Evolutionary conservation across 2,113 vertebrate genomes (phyloP).

Genomic region (Harpagus bidentatus): DNA sequence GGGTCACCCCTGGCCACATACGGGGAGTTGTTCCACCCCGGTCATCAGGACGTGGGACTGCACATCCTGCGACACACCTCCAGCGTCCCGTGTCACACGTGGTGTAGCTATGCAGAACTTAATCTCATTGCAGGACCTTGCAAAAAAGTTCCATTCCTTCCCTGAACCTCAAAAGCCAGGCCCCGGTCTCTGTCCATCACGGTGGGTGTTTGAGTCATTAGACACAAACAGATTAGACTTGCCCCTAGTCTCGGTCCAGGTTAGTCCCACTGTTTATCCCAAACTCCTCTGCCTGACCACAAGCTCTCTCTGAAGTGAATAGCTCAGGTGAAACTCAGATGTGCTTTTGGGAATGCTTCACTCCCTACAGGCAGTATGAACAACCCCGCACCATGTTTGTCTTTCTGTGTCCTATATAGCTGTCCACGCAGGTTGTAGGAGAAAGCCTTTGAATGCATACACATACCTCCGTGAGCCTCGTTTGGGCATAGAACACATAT

Average conservation of each 20-base stretch:
- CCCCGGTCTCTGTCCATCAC: too few species aligned
- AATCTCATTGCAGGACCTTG: too few species aligned
- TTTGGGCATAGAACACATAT: neutral
- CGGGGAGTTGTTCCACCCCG: too few species aligned
- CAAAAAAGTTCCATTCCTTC: too few species aligned
- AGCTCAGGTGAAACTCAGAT: neutral
- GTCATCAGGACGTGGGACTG: too few species aligned
- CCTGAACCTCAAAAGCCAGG: too few species aligned
- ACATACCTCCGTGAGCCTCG: rapidly evolving
- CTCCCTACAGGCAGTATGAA: neutral
- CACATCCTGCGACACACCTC: too few species aligned
- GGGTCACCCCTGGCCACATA: too few species aligned
- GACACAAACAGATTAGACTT: neutral
- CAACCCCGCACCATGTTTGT: neutral
- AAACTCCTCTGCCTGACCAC: neutral
- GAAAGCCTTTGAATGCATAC: neutral
- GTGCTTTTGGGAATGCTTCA: neutral
- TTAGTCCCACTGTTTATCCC: neutral
- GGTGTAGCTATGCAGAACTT: too few species aligned
- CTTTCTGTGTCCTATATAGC: neutral
- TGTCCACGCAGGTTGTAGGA: neutral
- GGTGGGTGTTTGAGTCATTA: too few species aligned
- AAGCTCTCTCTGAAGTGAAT: neutral
- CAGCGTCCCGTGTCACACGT: too few species aligned
- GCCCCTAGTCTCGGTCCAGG: neutral